These are phyloP conservation scores for Cochlearius cochlearius DNA, from an alignment of 2,113 vertebrate genomes.

Conservation along the genomic window DNA sequence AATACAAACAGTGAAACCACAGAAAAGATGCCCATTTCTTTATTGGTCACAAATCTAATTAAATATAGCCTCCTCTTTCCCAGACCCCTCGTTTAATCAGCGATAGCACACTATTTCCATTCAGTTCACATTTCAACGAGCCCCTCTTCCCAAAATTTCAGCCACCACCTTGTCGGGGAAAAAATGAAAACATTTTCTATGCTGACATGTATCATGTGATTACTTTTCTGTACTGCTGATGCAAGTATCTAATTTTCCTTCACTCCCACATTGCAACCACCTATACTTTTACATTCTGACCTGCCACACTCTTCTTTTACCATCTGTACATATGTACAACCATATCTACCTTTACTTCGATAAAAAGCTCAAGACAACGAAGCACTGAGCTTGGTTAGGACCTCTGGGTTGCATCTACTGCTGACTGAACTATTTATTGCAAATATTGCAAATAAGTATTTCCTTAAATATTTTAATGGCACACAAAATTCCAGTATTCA, in stretches of 20 bases:
- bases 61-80: neutral
- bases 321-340: neutral
- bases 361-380: neutral
- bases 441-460: neutral
- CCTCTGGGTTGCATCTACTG: neutral
- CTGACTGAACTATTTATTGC: neutral
- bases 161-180: neutral
- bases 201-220: neutral
- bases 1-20: neutral
- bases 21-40: neutral
- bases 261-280: neutral
- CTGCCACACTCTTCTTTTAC: neutral
- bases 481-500: neutral
- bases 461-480: neutral
- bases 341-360: neutral
- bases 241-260: neutral
- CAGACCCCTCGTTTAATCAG: neutral
- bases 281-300: neutral
- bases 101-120: neutral
- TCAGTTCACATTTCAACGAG: neutral
- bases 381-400: neutral
- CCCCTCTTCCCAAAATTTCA: neutral
- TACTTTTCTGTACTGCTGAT: neutral
- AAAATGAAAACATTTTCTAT: neutral
- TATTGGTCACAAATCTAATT: neutral